phyloP scores from a whole-genome alignment of 2,797 vertebrate genomes.

The Sarcophilus harrisii region DNA sequence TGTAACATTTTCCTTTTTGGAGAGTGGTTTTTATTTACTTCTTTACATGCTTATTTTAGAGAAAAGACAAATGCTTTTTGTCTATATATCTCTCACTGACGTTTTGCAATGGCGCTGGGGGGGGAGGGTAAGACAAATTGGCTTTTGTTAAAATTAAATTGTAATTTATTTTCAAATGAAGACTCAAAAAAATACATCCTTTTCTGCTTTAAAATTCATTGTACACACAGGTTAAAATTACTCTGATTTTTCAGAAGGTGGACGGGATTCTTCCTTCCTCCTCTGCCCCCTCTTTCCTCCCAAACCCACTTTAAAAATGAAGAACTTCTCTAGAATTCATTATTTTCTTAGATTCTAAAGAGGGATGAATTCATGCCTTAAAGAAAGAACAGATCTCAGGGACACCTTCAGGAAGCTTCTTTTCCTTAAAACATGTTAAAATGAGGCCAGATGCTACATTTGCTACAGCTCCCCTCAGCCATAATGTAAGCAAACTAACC shows the following conservation, averaged over 20 bases:
- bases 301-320: constrained; percentile 23
- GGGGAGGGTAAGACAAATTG: no score
- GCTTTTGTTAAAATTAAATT: no score
- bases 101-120: no score
- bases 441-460: background rate
- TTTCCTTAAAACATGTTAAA: background rate
- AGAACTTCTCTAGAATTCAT: background rate
- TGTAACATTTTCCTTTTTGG: no score
- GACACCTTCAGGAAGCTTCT: background rate
- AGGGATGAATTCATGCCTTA: background rate
- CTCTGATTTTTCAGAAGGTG: background rate
- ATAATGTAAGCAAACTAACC: background rate
- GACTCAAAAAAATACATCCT: no score
- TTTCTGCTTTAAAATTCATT: background rate
- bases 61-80: no score
- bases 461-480: background rate
- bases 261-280: background rate
- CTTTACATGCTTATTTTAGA: no score
- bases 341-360: background rate
- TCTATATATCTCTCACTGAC: no score
- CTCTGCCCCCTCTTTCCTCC: background rate
- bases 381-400: background rate
- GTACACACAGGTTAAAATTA: background rate
- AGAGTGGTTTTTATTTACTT: no score
- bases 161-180: no score